These are phyloP conservation scores for Bombus balteatus DNA, from an alignment of 1,140 invertebrate species.

Conservation along the genomic window DNA sequence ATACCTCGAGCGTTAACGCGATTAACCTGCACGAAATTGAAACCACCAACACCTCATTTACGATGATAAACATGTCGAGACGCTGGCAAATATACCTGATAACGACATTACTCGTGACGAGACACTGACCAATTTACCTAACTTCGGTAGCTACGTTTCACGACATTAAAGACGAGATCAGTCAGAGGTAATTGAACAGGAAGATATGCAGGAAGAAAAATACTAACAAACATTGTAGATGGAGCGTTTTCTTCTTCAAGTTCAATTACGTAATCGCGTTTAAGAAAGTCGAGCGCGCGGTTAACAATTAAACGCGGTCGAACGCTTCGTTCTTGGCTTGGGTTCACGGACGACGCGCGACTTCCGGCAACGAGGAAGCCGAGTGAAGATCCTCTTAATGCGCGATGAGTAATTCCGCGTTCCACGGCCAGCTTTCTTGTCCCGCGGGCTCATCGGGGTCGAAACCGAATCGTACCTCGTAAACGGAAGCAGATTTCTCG, in stretches of 20 bases:
- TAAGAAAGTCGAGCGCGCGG: background rate
- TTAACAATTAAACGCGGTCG: slow-evolving; percentile 11
- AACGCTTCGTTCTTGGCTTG: slow-evolving; percentile 5
- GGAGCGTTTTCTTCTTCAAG: background rate
- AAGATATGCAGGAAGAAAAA: too few relatives aligned
- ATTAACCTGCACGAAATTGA: background rate
- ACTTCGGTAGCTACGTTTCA: too few relatives aligned
- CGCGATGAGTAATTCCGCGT: slow-evolving; percentile 66
- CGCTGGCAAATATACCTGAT: background rate
- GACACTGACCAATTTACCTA: too few relatives aligned
- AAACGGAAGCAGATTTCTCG: background rate
- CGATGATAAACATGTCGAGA: background rate
- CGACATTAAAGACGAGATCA: too few relatives aligned
- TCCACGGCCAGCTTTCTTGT: slow-evolving; percentile 32
- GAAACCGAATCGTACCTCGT: background rate
- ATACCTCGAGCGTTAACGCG: background rate
- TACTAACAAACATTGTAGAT: too few relatives aligned
- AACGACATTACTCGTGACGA: background rate
- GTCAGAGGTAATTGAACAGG: too few relatives aligned
- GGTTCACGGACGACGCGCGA: slow-evolving; percentile 60
- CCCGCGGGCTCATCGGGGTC: background rate
- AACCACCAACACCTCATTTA: background rate
- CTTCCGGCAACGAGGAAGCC: slow-evolving; percentile 66
- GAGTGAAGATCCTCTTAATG: slow-evolving; percentile 68
- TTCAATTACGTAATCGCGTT: background rate